Evolutionary conservation across 1,140 invertebrate species (phyloP).

Genomic region (Trigoniulus corallinus): DNA sequence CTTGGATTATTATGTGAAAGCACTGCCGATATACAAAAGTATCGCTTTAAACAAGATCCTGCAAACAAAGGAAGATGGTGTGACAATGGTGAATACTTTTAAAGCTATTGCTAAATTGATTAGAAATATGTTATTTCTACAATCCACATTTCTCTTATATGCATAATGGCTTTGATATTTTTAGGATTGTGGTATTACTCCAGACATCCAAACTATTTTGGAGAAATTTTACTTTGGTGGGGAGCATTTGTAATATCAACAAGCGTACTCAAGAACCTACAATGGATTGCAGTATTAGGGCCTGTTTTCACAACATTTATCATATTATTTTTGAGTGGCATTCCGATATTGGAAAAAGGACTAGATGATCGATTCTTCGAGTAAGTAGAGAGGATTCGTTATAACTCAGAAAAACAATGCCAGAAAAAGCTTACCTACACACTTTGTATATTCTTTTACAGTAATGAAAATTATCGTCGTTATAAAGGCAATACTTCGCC

Average conservation of each 20-base stretch:
- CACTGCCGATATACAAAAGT: conserved; percentile 80
- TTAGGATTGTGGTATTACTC: conserved; percentile 72
- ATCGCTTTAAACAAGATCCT: conserved; percentile 68
- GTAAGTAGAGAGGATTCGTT: conserved; percentile 34
- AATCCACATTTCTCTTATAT: too few relatives aligned
- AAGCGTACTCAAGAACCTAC: conserved; percentile 58
- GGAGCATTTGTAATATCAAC: conserved; percentile 78
- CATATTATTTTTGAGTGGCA: conserved; percentile 72
- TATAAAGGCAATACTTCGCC: conserved; percentile 76
- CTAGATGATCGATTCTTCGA: conserved; percentile 72
- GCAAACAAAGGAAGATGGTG: conserved; percentile 72
- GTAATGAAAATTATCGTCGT: conserved; percentile 60
- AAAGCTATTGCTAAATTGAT: too few relatives aligned
- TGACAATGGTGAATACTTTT: conserved; percentile 45
- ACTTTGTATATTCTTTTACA: conserved; percentile 18
- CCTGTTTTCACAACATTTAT: conserved; percentile 76
- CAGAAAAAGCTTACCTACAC: not conserved
- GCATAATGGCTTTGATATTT: too few relatives aligned
- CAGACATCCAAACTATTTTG: conserved; percentile 88
- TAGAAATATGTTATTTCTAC: too few relatives aligned
- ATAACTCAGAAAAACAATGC: not conserved
- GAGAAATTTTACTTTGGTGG: conserved; percentile 86
- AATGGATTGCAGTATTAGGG: conserved; percentile 66
- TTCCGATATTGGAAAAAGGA: conserved; percentile 64
- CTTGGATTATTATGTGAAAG: conserved; percentile 70